Percentiles rank a stretch among this genome's conserved stretches.
These are phyloP conservation scores for Aplocera efformata DNA, from an alignment of 2,888 invertebrate genomes.

Conservation along the genomic window DNA sequence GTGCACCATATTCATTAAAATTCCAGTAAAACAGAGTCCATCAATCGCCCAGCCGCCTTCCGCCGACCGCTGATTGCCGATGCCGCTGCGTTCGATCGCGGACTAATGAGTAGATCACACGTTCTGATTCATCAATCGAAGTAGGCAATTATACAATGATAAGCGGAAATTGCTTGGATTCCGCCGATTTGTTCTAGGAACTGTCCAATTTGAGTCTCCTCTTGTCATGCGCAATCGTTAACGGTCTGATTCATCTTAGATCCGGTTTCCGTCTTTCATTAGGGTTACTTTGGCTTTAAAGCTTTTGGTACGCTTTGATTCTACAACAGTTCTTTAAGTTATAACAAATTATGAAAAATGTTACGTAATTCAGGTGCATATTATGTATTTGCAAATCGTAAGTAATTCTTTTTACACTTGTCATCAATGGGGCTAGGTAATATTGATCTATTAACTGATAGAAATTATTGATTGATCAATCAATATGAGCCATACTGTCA, in stretches of 20 bases:
- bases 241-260: slow-evolving; percentile 27
- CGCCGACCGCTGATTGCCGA: slow-evolving; percentile 40
- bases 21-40: slow-evolving; percentile 59
- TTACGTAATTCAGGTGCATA: too few species aligned
- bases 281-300: too few species aligned
- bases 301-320: not conserved
- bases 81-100: slow-evolving; percentile 45
- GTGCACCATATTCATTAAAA: slow-evolving; percentile 66
- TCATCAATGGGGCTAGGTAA: too few species aligned
- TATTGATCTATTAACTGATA: too few species aligned
- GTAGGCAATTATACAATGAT: slow-evolving; percentile 34
- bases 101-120: slow-evolving; percentile 44
- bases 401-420: too few species aligned
- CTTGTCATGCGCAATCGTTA: slow-evolving; percentile 30
- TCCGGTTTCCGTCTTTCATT: slow-evolving; percentile 15
- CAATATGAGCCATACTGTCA: too few species aligned
- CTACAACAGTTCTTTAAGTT: too few species aligned
- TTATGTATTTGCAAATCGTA: too few species aligned
- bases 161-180: slow-evolving; percentile 46
- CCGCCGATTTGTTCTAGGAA: slow-evolving; percentile 37
- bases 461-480: too few species aligned
- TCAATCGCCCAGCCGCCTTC: slow-evolving; percentile 36
- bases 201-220: slow-evolving; percentile 34
- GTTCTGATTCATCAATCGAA: slow-evolving; percentile 46
- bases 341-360: too few species aligned